Evolutionary conservation across 2,113 vertebrate species (phyloP).

Genomic region (Lophura nycthemera): DNA sequence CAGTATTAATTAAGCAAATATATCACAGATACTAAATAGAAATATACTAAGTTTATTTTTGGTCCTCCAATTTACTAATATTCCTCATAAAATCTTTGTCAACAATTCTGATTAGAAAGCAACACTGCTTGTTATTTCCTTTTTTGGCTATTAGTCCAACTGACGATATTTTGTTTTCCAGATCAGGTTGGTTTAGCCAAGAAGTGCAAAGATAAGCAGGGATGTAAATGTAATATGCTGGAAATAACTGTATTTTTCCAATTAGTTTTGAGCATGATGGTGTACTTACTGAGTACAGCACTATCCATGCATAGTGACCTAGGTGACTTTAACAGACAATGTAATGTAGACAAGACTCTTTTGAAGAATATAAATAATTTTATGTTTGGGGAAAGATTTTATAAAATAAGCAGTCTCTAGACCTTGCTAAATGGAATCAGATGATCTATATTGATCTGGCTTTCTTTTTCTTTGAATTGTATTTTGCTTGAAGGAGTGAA

Average conservation of each 20-base stretch:
- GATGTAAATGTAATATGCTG: not conserved
- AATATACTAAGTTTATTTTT: not conserved
- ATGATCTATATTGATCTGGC: slow-evolving; percentile 2
- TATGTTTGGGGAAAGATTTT: not conserved
- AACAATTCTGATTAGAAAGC: not conserved
- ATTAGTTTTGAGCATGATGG: not conserved
- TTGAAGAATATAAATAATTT: not conserved
- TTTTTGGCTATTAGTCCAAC: not conserved
- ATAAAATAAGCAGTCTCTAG: not conserved
- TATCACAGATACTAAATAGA: not conserved
- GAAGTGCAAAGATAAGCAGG: slow-evolving; percentile 12
- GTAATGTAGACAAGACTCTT: not conserved
- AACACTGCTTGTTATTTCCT: not conserved
- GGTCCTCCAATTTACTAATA: not conserved
- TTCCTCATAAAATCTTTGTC: not conserved
- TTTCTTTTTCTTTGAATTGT: slow-evolving; percentile 40
- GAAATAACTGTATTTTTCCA: not conserved
- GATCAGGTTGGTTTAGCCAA: slow-evolving; percentile 18
- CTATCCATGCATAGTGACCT: not conserved
- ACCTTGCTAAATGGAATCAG: slow-evolving; percentile 20
- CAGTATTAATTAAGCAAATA: not conserved
- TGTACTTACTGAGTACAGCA: not conserved
- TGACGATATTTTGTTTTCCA: slow-evolving; percentile 38
- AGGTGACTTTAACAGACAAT: not conserved
- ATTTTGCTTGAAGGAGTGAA: slow-evolving; percentile 41